A percentile compares a stretch with the other conserved stretches of the same genome.
Conservation (phyloP, 1,140 invertebrate species). For the Eumeta japonica region DNA sequence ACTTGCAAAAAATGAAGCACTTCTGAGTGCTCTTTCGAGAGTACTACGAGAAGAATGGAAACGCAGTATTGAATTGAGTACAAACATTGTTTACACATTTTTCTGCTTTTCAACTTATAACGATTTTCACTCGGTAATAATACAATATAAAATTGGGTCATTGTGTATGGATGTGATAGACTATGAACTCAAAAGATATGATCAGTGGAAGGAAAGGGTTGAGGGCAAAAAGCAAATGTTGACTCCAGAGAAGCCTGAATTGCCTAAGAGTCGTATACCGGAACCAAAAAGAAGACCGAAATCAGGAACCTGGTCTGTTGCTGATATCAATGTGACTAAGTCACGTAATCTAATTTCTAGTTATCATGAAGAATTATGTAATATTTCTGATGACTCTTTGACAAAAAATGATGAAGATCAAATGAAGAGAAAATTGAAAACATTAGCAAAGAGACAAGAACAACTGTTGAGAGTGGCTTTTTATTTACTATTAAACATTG, state of each 20-base stretch:
- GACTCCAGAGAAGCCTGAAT: slow-evolving; percentile 57
- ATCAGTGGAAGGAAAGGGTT: slow-evolving; percentile 90
- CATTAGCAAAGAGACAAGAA: slow-evolving; percentile 87
- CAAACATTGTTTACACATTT: slow-evolving; percentile 95
- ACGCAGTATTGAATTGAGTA: slow-evolving; percentile 92
- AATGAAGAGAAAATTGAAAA: slow-evolving; percentile 73
- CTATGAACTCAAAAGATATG: slow-evolving; percentile 88
- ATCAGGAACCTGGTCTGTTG: slow-evolving; percentile 65
- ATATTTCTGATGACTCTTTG: slow-evolving; percentile 52
- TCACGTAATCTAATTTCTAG: slow-evolving; percentile 60
- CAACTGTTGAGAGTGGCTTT: slow-evolving; percentile 84
- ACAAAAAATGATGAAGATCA: slow-evolving; percentile 81
- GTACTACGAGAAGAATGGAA: slow-evolving; percentile 97
- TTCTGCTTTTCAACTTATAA: slow-evolving; percentile 97
- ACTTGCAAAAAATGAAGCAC: slow-evolving; percentile 91
- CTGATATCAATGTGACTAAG: slow-evolving; percentile 56
- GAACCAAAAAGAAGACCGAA: slow-evolving; percentile 66
- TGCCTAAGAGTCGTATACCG: slow-evolving; percentile 66
- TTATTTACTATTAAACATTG: slow-evolving; percentile 91
- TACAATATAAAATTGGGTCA: slow-evolving; percentile 79
- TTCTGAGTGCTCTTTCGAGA: slow-evolving; percentile 90
- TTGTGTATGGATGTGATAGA: slow-evolving; percentile 95
- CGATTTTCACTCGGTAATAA: slow-evolving; percentile 90
- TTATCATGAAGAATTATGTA: slow-evolving; percentile 65
- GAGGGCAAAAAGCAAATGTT: slow-evolving; percentile 62